phyloP scores from a whole-genome alignment of 2,888 invertebrate species.

The Lithophane socia region DNA sequence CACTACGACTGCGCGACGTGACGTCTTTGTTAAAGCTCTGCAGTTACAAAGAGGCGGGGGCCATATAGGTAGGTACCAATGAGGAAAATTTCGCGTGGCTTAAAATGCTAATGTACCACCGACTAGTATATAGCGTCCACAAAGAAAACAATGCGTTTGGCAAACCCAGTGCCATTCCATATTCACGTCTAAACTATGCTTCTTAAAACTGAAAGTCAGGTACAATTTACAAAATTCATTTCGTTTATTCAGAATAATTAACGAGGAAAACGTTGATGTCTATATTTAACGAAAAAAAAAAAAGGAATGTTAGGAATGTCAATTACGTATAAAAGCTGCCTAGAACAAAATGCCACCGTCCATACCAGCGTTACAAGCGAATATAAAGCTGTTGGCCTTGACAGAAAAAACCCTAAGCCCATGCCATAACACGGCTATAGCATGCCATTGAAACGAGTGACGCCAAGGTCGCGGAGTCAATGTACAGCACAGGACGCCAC shows the following conservation, averaged over 20 bases:
- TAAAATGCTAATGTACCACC: slow-evolving; percentile 43
- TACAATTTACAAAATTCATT: slow-evolving; percentile 5
- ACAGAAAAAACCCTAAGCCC: slow-evolving; percentile 79
- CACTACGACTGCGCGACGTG: slow-evolving; percentile 25
- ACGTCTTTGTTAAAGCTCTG: slow-evolving; percentile 39
- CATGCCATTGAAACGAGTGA: slow-evolving; percentile 84
- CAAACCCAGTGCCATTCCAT: slow-evolving; percentile 34
- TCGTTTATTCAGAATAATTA: slow-evolving; percentile 42
- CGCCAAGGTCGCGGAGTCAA: slow-evolving; percentile 87
- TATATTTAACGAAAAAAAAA: slow-evolving; percentile 41
- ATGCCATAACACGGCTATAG: slow-evolving; percentile 78
- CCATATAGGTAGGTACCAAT: slow-evolving; percentile 26
- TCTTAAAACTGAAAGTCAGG: slow-evolving; percentile 40
- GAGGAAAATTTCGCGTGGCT: slow-evolving; percentile 48
- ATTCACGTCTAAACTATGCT: slow-evolving; percentile 41
- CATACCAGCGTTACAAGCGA: slow-evolving; percentile 69
- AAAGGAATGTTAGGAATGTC: slow-evolving; percentile 49
- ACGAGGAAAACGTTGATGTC: slow-evolving; percentile 49
- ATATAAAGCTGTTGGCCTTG: slow-evolving; percentile 81
- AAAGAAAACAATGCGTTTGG: slow-evolving; percentile 56
- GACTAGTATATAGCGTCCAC: slow-evolving; percentile 24
- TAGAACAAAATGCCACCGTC: slow-evolving; percentile 66
- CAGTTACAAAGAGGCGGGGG: slow-evolving; percentile 20
- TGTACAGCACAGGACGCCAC: slow-evolving; percentile 86
- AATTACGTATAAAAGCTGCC: slow-evolving; percentile 60